These are phyloP conservation scores for Phrixothrix hirtus DNA, from an alignment of 2,888 invertebrate genomes.

Conservation along the genomic window DNA sequence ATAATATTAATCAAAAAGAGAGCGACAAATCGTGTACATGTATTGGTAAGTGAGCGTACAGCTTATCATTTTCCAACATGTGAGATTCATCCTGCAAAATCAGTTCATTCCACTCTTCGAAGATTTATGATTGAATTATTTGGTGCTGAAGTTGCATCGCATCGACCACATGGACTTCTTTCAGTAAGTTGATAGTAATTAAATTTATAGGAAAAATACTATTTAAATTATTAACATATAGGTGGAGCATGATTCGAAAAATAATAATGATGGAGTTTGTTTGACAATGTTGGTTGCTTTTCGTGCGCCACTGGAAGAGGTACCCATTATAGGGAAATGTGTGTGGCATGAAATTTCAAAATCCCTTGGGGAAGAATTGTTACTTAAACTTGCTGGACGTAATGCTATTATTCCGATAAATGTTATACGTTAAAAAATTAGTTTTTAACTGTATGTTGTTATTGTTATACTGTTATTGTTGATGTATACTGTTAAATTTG, in stretches of 20 bases:
- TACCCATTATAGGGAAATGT: constrained; percentile 84
- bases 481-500: constrained; percentile 20
- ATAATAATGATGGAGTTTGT: constrained; percentile 75
- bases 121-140: constrained; percentile 91
- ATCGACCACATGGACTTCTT: constrained; percentile 80
- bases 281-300: constrained; percentile 83
- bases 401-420: constrained; percentile 80
- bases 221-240: constrained; percentile 34
- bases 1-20: constrained; percentile 80
- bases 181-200: constrained; percentile 53
- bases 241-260: constrained; percentile 68
- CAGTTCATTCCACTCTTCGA: constrained; percentile 82
- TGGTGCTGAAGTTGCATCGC: constrained; percentile 83
- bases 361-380: constrained; percentile 69
- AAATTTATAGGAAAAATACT: neutral
- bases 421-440: constrained; percentile 70
- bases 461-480: constrained; percentile 20
- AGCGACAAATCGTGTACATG: constrained; percentile 79
- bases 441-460: too few relatives aligned
- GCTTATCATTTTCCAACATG: constrained; percentile 83
- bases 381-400: constrained; percentile 69
- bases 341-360: constrained; percentile 83
- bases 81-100: constrained; percentile 85
- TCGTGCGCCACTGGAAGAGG: constrained; percentile 82
- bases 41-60: constrained; percentile 84